Evolutionary conservation across 1,140 invertebrate species (phyloP).

Genomic region (Drosophila rufa): DNA sequence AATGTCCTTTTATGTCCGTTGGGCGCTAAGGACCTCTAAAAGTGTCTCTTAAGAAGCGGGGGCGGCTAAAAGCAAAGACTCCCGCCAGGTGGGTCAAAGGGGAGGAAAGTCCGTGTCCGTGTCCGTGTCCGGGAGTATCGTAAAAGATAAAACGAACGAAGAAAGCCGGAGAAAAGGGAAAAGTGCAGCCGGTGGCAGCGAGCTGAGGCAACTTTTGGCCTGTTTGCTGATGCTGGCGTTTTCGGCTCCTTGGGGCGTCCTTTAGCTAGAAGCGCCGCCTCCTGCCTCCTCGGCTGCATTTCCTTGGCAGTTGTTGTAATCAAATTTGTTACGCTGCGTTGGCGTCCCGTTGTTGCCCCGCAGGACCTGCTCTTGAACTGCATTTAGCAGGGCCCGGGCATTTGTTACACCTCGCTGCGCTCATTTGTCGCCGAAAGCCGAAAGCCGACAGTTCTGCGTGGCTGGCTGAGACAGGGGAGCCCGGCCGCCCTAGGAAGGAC

Average conservation of each 20-base stretch:
- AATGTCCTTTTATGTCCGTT: slow-evolving; percentile 63
- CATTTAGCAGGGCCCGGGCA: slow-evolving; percentile 28
- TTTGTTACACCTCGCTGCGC: slow-evolving; percentile 61
- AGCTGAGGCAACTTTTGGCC: slow-evolving; percentile 46
- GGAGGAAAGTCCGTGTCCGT: slow-evolving; percentile 17
- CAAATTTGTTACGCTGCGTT: slow-evolving; percentile 78
- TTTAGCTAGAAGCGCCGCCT: slow-evolving; percentile 7
- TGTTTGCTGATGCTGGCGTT: slow-evolving; percentile 70
- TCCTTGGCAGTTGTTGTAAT: slow-evolving; percentile 61
- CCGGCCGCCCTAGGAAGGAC: slow-evolving; percentile 30
- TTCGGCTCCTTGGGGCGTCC: slow-evolving; percentile 60
- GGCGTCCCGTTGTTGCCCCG: slow-evolving; percentile 11
- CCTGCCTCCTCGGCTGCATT: slow-evolving; percentile 11
- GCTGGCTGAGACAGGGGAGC: slow-evolving; percentile 24
- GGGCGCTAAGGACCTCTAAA: slow-evolving; percentile 67
- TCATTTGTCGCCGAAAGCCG: slow-evolving; percentile 68
- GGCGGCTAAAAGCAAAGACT: slow-evolving; percentile 39
- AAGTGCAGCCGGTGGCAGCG: slow-evolving; percentile 50
- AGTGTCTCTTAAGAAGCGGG: slow-evolving; percentile 60
- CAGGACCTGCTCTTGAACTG: slow-evolving; percentile 27
- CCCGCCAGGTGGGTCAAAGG: slow-evolving; percentile 29
- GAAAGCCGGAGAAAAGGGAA: slow-evolving; percentile 30
- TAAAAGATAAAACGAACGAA: slow-evolving; percentile 33
- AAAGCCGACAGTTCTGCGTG: slow-evolving; percentile 36
- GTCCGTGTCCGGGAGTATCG: slow-evolving; percentile 38